Evolutionary conservation across 2,797 vertebrate species (phyloP).

Genomic region (Gouania willdenowi): DNA sequence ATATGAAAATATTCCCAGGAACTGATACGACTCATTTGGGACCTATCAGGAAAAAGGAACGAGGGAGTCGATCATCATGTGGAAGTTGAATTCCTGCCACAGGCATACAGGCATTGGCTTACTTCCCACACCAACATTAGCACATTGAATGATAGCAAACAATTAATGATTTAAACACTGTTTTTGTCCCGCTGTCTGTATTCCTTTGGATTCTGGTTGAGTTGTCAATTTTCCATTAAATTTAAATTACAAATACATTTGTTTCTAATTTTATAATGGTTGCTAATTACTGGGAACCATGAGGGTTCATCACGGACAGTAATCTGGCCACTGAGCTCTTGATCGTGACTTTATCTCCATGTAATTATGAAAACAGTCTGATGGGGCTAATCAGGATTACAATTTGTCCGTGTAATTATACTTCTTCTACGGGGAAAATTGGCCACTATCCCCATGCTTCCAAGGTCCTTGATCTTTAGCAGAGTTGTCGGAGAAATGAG

Average conservation of each 20-base stretch:
- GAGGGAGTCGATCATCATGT: neutral
- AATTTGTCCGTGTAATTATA: constrained; percentile 71
- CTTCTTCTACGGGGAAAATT: constrained; percentile 55
- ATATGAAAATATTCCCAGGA: neutral
- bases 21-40: neutral
- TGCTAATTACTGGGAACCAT: constrained; percentile 59
- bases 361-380: constrained; percentile 70
- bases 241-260: neutral
- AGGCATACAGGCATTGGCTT: neutral
- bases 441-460: constrained; percentile 53
- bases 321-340: constrained; percentile 62
- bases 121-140: constrained; percentile 8
- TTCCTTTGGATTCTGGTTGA: neutral
- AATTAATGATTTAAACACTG: constrained; percentile 28
- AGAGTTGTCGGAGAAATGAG: constrained; percentile 11
- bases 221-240: neutral
- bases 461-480: constrained; percentile 40
- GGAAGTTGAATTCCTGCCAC: constrained; percentile 7
- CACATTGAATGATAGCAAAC: constrained; percentile 10
- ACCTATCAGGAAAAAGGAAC: neutral
- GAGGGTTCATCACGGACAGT: constrained; percentile 44
- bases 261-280: constrained; percentile 10
- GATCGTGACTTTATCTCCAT: constrained; percentile 65
- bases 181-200: constrained; percentile 1
- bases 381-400: constrained; percentile 71